Base-by-base conservation (phyloP, 2,797 vertebrate species). In the Cossypha dichroa region DNA sequence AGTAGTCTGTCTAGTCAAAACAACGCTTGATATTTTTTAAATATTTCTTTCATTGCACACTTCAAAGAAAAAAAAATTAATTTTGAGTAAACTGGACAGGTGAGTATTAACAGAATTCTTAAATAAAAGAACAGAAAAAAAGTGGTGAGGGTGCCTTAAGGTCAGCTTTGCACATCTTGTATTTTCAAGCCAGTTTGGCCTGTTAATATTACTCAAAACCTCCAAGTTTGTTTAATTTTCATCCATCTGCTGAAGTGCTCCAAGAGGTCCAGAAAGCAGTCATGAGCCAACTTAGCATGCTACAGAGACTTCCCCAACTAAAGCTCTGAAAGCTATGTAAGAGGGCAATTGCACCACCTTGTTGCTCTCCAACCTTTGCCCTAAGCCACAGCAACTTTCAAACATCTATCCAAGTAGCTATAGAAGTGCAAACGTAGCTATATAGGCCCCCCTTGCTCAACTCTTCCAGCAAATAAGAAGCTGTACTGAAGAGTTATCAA, bases 1-100 rank as follows among this genome's bases (percentile, higher is more conserved):
- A 93, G 83, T n/a, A 87, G 66, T 34, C 72, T 38, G 82, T 78
- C 84, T 88, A 93, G 84, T 91, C 95, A 97, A 93, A 97, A 81
- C 48, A 93, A 52, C 34, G 63, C 29, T 80, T 77, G 41, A 23
- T 86, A 90, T 78, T 94, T 86, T 91, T 46, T 48, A 94, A 91
- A 48, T 78, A 90, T 63, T 83, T 89, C 6, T 94, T 95, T 81
- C 79, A 81, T n/a, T 83, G 62, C 45, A 48, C 18, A 81, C 85
- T 93, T 96, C 85, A 93, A 96, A 95, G 78, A 52, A 90, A 93
- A 89, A 93, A 85, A 85, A 52, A 36, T 3, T 85, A 33, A 88
- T 88, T 93, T 84, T 88, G 33, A 94, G 69, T 9, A 51, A 82
- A 74, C 76, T 84, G 73, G 67, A 88, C 82, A 94, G 87, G 83